These are phyloP conservation scores for Drosophila basisetae DNA, from an alignment of 2,888 invertebrate genomes.

Conservation along the genomic window DNA sequence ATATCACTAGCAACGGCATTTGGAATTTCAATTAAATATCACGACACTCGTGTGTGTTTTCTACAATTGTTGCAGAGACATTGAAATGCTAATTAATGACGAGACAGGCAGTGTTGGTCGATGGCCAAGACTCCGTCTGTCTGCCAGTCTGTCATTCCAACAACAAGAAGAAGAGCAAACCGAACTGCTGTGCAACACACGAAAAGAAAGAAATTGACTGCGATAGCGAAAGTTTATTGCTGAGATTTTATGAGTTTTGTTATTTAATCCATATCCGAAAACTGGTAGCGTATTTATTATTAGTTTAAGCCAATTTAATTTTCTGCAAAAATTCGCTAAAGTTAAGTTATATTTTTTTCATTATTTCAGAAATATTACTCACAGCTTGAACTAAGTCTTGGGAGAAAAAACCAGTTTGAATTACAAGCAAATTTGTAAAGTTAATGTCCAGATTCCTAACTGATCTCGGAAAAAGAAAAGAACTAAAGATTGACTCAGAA, in stretches of 20 bases:
- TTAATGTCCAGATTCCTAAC: not conserved
- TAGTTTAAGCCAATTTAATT: not conserved
- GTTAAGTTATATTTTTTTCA: not conserved
- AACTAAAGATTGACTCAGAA: not conserved
- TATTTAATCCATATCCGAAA: slow-evolving; percentile 40
- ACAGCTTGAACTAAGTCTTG: not conserved
- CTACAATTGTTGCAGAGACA: slow-evolving; percentile 44
- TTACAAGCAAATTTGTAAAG: not conserved
- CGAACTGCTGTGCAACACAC: slow-evolving; percentile 15
- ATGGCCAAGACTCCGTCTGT: slow-evolving; percentile 35
- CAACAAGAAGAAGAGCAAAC: slow-evolving; percentile 19
- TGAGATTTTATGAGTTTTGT: slow-evolving; percentile 31
- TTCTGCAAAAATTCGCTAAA: no score
- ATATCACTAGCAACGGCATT: slow-evolving; percentile 42
- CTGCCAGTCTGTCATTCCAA: slow-evolving; percentile 12
- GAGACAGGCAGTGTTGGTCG: slow-evolving; percentile 28
- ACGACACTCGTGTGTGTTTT: slow-evolving; percentile 22
- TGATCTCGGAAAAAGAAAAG: not conserved
- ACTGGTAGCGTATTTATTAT: not conserved
- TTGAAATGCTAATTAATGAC: slow-evolving; percentile 57
- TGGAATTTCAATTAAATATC: slow-evolving; percentile 70
- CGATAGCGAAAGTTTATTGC: slow-evolving; percentile 71
- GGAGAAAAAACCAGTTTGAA: not conserved
- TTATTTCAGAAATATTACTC: not conserved
- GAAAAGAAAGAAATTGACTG: slow-evolving; percentile 68